Evolutionary conservation across 2,113 vertebrate genomes (phyloP).

Genomic region (Sebastes schlegelii): DNA sequence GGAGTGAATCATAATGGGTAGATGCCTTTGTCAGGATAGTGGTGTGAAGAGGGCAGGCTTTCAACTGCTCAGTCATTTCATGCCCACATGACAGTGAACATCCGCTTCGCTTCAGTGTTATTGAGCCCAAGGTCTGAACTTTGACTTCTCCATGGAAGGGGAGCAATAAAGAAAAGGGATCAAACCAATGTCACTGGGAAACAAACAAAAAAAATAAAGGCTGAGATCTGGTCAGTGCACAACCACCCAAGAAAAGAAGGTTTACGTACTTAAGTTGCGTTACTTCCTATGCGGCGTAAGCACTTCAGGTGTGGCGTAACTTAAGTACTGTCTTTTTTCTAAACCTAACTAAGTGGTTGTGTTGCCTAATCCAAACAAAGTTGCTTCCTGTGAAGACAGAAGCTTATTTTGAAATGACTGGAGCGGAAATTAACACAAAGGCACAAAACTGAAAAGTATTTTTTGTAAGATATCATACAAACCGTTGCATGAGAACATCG

Average conservation of each 20-base stretch:
- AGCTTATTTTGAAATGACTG: too few relatives aligned
- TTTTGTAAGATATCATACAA: too few relatives aligned
- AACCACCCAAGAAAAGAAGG: neutral
- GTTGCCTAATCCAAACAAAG: too few relatives aligned
- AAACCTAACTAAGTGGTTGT: too few relatives aligned
- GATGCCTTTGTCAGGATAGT: slow-evolving; percentile 23
- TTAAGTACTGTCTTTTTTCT: too few relatives aligned
- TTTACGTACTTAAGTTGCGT: too few relatives aligned
- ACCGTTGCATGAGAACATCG: too few relatives aligned
- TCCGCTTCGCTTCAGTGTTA: slow-evolving; percentile 30
- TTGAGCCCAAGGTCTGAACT: slow-evolving; percentile 41
- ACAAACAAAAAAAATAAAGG: neutral
- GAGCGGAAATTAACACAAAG: too few relatives aligned
- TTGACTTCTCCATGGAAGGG: slow-evolving; percentile 28
- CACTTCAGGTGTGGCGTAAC: too few relatives aligned
- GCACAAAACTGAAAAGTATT: too few relatives aligned
- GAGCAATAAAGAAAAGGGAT: slow-evolving; percentile 17
- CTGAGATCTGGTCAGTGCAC: neutral
- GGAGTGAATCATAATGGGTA: slow-evolving; percentile 37
- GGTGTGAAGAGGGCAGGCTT: slow-evolving; percentile 33
- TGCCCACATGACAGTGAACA: slow-evolving; percentile 41
- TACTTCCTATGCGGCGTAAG: too few relatives aligned
- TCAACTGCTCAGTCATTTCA: slow-evolving; percentile 23
- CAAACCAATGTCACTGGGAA: neutral
- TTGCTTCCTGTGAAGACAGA: too few relatives aligned